Evolutionary conservation across 2,888 invertebrate genomes (phyloP).

Genomic region (Tetragnatha montana): DNA sequence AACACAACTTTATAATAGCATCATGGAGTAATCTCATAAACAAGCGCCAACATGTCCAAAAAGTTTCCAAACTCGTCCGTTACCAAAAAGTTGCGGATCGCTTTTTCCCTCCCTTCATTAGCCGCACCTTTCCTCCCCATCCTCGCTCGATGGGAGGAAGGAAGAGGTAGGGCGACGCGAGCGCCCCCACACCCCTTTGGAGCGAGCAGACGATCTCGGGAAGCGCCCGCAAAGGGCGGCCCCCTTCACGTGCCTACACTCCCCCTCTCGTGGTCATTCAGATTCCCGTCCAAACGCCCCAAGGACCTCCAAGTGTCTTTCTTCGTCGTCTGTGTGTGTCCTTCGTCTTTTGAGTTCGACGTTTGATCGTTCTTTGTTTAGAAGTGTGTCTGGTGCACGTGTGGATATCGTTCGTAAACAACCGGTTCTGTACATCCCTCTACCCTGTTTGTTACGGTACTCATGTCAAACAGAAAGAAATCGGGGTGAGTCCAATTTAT

Average conservation of each 20-base stretch:
- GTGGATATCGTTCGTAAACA: constrained; percentile 36
- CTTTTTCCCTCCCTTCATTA: too few species aligned
- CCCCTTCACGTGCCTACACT: constrained; percentile 64
- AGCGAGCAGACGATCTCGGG: constrained; percentile 61
- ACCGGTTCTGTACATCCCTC: background rate
- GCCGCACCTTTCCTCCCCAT: background rate
- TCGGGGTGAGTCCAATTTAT: constrained; percentile 51
- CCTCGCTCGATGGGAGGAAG: constrained; percentile 36
- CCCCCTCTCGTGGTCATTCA: constrained; percentile 20
- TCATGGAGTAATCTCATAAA: too few species aligned
- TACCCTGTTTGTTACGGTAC: background rate
- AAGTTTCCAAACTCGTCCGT: too few species aligned
- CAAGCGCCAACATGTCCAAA: too few species aligned
- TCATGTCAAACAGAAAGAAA: constrained; percentile 55
- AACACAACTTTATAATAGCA: too few species aligned
- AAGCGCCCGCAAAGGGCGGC: constrained; percentile 67
- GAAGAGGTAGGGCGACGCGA: constrained; percentile 11
- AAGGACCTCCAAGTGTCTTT: constrained; percentile 10
- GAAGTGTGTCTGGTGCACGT: constrained; percentile 50
- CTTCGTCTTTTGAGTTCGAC: constrained; percentile 5
- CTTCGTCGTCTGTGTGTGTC: constrained; percentile 16
- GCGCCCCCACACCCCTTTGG: constrained; percentile 16
- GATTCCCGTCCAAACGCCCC: constrained; percentile 46
- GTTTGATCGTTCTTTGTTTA: constrained; percentile 51
- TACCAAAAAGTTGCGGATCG: too few species aligned